Base-by-base conservation (phyloP, 2,888 invertebrate species). In the Acanthosepion lycidas region DNA sequence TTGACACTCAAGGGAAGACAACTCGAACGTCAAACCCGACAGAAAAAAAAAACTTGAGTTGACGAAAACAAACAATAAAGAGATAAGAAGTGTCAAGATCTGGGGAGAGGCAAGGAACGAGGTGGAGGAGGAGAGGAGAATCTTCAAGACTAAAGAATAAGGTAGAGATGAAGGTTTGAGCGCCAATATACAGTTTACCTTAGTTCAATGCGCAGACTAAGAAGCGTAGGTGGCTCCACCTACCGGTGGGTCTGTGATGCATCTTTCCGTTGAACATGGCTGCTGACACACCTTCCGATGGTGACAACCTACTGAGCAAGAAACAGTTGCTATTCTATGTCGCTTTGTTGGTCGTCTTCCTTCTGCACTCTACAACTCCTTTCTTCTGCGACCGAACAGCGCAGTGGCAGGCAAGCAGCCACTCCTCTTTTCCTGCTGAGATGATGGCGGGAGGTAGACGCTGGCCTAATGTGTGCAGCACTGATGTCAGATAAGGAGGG, bases 1-100 rank as follows among this genome's bases (percentile, higher is more conserved):
- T n/a, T n/a, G 78, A n/a, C 78, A 78, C 78, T 78, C 78, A 78
- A 78, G 78, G 78, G 78, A 33, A 78, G 78, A 78, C 78, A 78
- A 78, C 78, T 78, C 78, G 4, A n/a, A 78, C 59, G 20, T 59
- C 59, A 78, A 78, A n/a, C 5, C n/a, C 18, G n/a, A 78, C 18
- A 59, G 59, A 78, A 78, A 78, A n/a, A n/a, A 0, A 78, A n/a
- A 15, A 78, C 6, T 1, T 6, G 28, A 78, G 12, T n/a, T 78
- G 78, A 78, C 78, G 33, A 59, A 78, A n/a, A 78, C 33, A 78
- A 33, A 78, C 78, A 59, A 59, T 23, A 59, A 59, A 59, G 15
- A 23, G 59, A 59, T 59, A 33, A 78, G 78, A 33, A n/a, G n/a
- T n/a, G n/a, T 78, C 20, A 78, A 15, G n/a, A 78, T n/a, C 15